Conservation (phyloP, 2,797 vertebrate genomes). For the Semaprochilodus insignis region DNA sequence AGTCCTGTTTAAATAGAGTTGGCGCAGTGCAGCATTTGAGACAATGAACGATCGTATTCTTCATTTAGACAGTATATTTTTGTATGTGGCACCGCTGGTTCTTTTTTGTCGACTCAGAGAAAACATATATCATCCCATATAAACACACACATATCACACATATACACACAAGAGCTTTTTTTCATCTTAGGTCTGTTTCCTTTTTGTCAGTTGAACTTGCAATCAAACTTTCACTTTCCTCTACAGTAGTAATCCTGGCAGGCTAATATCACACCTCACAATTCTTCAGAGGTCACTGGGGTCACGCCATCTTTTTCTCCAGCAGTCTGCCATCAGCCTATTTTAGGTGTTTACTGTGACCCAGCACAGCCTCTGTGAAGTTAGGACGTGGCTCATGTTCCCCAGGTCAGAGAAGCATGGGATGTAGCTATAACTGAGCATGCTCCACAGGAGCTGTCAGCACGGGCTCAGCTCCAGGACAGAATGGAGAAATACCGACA, state of each 20-base stretch:
- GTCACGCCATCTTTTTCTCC: neutral
- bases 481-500: slow-evolving; percentile 13
- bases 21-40: too few species aligned
- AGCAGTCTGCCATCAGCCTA: neutral
- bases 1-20: too few species aligned
- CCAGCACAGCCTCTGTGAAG: neutral
- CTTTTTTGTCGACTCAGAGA: too few species aligned
- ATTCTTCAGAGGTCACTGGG: neutral
- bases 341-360: neutral
- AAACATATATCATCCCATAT: too few species aligned
- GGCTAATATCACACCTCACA: neutral
- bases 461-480: slow-evolving; percentile 3
- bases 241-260: neutral
- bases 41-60: too few species aligned
- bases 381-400: slow-evolving; percentile 3
- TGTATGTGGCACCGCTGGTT: too few species aligned
- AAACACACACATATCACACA: too few species aligned
- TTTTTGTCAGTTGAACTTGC: neutral
- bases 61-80: too few species aligned
- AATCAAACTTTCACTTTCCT: neutral
- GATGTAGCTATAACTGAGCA: slow-evolving; percentile 2
- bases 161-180: too few species aligned
- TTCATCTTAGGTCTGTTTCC: too few species aligned
- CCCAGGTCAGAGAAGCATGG: too few species aligned
- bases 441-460: slow-evolving; percentile 10